Percentiles rank a stretch among this genome's conserved stretches.
Conservation (phyloP, 2,113 vertebrate species). For the Mus pahari region DNA sequence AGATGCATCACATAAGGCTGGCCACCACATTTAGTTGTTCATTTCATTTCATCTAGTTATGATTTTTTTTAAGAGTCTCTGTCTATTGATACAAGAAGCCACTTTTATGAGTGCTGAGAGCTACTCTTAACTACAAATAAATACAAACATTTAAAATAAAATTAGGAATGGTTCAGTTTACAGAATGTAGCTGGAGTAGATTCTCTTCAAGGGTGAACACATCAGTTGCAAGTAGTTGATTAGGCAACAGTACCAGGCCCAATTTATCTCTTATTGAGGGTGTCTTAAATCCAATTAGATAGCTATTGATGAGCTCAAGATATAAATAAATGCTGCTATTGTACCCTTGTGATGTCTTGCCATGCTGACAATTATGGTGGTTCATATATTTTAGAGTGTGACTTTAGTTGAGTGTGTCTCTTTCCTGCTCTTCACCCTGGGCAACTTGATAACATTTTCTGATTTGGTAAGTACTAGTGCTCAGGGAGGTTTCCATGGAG, state of each 20-base stretch:
- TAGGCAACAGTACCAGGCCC: rapidly evolving
- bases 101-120: not conserved
- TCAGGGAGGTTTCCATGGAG: not conserved
- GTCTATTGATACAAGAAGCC: not conserved
- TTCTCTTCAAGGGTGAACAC: not conserved
- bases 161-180: not conserved
- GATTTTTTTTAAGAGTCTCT: not conserved
- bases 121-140: not conserved
- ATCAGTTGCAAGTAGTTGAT: not conserved
- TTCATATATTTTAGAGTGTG: not conserved
- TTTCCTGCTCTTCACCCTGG: no score
- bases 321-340: not conserved
- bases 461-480: no score
- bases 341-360: not conserved
- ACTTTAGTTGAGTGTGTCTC: no score
- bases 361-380: not conserved
- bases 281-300: not conserved
- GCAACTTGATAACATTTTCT: not conserved
- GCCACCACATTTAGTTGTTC: not conserved
- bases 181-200: no score
- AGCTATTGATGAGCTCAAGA: not conserved
- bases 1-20: not conserved
- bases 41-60: not conserved
- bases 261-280: not conserved
- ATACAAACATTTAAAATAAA: not conserved